Evolutionary conservation across 2,888 invertebrate species (phyloP), one percentile per base, ranked within the genome.

Genomic region (Eutolmus rufibarbis): DNA sequence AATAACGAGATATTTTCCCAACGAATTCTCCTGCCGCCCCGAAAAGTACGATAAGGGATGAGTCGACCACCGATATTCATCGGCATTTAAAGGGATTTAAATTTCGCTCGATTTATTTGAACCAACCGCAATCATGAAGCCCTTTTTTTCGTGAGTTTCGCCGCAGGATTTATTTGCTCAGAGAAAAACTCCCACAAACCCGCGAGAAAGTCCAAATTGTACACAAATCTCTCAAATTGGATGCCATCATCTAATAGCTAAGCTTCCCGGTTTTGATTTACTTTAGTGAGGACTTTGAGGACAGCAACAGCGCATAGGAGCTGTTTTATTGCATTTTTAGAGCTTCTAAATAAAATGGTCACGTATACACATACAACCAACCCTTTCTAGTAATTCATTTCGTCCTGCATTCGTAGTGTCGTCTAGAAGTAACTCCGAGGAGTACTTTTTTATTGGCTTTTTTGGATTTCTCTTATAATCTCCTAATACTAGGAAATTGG

Each of bases 1-100:
- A 82, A 37, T 57, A 82, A 82, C 34, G 57, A 82, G 82, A 82
- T 82, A 66, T 82, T 46, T 46, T 37, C 31, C 57, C 82, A 37
- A 2, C 5, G 34, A 37, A 19, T 28, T 12, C 8, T 12, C 2
- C 66, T 9, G 28, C 19, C 28, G 2, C 66, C 66, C 57, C 19
- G 28, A 23, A 66, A 46, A 66, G 28, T 28, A 12, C 66, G 66
- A 23, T 66, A 19, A 19, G 28, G 66, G 23, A 19, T 23, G 66
- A 28, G 66, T 23, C 12, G 28, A 9, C 23, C 23, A 66, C 23
- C 23, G 66, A 66, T 28, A 66, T 66, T 66, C 66, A 28, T 66
- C 66, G 66, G 28, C 66, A 28, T 66, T 66, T 14, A 19, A 19
- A 66, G 28, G 66, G 66, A 66, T 66, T 66, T 66, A 66, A 66